These are phyloP conservation scores for Diarsia dahlii DNA, from an alignment of 2,888 invertebrate genomes.

Conservation along the genomic window DNA sequence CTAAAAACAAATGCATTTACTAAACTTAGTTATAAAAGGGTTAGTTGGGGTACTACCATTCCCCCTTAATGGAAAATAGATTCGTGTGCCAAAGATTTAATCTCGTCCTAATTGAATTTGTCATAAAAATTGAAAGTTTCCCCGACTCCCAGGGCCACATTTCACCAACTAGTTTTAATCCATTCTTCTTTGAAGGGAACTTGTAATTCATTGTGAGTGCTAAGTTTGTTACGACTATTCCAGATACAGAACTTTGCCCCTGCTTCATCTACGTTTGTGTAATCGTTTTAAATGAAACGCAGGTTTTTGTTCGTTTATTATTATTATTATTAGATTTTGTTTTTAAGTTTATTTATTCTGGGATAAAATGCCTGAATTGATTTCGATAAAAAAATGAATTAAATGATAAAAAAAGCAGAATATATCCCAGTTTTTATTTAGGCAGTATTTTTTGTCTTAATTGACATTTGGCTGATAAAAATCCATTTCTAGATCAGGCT, in stretches of 20 bases:
- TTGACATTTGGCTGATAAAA: background rate
- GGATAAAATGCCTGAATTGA: background rate
- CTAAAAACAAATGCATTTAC: slow-evolving; percentile 76
- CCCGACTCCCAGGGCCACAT: slow-evolving; percentile 81
- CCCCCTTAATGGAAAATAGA: slow-evolving; percentile 72
- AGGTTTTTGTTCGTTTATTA: slow-evolving; percentile 21
- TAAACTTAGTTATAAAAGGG: slow-evolving; percentile 80
- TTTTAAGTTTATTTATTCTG: background rate
- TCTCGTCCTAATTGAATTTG: slow-evolving; percentile 87
- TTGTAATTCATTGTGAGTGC: slow-evolving; percentile 90
- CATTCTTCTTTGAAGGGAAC: slow-evolving; percentile 88
- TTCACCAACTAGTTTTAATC: slow-evolving; percentile 89
- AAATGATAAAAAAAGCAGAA: background rate
- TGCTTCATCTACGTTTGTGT: slow-evolving; percentile 81
- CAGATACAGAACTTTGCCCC: slow-evolving; percentile 83
- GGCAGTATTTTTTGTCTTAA: background rate
- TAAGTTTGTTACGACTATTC: slow-evolving; percentile 85
- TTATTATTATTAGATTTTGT: no score
- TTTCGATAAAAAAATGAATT: background rate
- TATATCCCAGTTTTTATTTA: background rate
- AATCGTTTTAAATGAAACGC: slow-evolving; percentile 77
- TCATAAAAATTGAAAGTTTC: slow-evolving; percentile 90
- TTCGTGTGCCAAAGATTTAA: slow-evolving; percentile 81
- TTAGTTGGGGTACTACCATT: slow-evolving; percentile 67
- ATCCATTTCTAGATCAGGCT: slow-evolving; percentile 1